phyloP scores from a whole-genome alignment of 2,888 invertebrate genomes.

The Drosophila fungiperda region DNA sequence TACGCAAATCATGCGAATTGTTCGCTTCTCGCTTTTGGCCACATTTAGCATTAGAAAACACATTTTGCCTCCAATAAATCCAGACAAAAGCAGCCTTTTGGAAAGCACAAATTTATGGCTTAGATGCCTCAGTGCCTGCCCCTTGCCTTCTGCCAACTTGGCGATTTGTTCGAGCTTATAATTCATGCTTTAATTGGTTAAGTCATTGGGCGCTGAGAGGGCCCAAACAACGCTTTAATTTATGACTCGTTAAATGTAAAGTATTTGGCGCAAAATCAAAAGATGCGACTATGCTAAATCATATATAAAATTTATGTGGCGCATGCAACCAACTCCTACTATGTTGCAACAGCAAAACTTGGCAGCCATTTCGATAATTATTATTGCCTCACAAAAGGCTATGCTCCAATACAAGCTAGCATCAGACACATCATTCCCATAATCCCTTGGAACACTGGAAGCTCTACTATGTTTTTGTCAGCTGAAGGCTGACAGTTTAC shows the following conservation, averaged over 20 bases:
- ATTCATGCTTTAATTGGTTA: conserved; percentile 79
- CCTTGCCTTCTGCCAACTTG: conserved; percentile 39
- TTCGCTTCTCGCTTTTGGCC: conserved; percentile 17
- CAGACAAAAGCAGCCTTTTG: conserved; percentile 71
- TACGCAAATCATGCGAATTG: conserved; percentile 43
- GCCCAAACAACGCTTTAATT: conserved; percentile 53
- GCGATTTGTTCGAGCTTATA: conserved; percentile 73
- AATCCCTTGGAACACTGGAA: conserved; percentile 50
- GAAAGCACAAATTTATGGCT: conserved; percentile 73
- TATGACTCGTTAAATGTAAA: conserved; percentile 73
- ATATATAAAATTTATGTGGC: conserved; percentile 62
- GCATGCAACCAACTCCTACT: conserved; percentile 40
- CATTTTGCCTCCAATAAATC: conserved; percentile 72
- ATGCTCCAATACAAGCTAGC: conserved; percentile 23
- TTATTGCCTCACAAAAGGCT: conserved; percentile 35
- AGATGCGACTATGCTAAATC: conserved; percentile 59
- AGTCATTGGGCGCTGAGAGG: conserved; percentile 52
- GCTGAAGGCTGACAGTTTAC: conserved; percentile 27
- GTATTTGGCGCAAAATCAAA: conserved; percentile 75
- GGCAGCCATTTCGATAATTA: conserved; percentile 74
- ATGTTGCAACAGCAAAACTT: conserved; percentile 46
- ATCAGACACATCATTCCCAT: conserved; percentile 30
- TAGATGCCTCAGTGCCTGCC: conserved; percentile 25
- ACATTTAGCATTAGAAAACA: conserved; percentile 58
- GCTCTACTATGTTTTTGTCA: conserved; percentile 41